A percentile compares a stretch with the other conserved stretches of the same genome.
Conservation (phyloP, 92 coral and sea anemone genomes). For the Palythoa heliodiscus region DNA sequence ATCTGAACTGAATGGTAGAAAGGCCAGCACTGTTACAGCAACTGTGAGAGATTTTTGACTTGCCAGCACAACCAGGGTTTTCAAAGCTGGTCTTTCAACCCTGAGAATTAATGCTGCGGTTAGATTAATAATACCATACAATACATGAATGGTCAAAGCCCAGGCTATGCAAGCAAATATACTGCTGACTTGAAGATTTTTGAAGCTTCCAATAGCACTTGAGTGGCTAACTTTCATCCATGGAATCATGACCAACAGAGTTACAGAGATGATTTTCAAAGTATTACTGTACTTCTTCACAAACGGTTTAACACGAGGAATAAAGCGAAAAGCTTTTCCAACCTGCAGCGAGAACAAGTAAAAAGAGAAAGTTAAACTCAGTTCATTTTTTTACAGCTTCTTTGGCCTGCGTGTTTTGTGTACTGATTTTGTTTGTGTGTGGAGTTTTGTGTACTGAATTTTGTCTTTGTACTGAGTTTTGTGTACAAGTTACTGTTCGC, state of each 20-base stretch:
- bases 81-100: constrained; percentile 67
- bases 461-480: too few species aligned
- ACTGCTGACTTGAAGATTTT: constrained; percentile 63
- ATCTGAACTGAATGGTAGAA: constrained; percentile 77
- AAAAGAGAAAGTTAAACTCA: not conserved
- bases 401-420: too few species aligned
- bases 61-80: constrained; percentile 81
- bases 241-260: constrained; percentile 82
- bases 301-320: constrained; percentile 74
- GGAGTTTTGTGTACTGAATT: too few species aligned
- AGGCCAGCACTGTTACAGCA: constrained; percentile 76
- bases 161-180: constrained; percentile 80
- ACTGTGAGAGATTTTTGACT: constrained; percentile 92
- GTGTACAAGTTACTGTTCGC: too few species aligned
- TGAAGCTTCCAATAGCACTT: constrained; percentile 78
- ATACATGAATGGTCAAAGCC: constrained; percentile 84
- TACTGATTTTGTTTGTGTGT: too few species aligned
- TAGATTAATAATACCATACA: constrained; percentile 65
- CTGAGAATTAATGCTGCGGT: constrained; percentile 63
- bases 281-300: constrained; percentile 74
- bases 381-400: not conserved
- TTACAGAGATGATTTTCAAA: constrained; percentile 71
- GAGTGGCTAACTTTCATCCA: constrained; percentile 98
- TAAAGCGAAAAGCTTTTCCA: constrained; percentile 84
- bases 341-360: constrained; percentile 55